These are phyloP conservation scores for Colletes collaris DNA, from an alignment of 2,888 invertebrate genomes.

Conservation along the genomic window DNA sequence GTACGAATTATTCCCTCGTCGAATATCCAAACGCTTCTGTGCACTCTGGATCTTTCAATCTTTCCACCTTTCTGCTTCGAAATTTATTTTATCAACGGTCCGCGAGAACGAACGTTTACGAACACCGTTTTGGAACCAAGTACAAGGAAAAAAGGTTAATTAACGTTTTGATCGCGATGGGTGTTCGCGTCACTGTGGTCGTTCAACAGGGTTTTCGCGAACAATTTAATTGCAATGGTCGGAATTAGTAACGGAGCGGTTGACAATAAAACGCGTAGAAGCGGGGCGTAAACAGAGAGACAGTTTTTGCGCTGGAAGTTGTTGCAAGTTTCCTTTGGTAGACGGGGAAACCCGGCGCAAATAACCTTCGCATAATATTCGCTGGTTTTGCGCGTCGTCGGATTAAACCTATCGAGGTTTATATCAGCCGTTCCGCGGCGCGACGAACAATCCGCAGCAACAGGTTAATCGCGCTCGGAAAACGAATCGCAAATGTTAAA, in stretches of 20 bases:
- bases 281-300: constrained; percentile 12
- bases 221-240: constrained; percentile 20
- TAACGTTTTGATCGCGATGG: no score
- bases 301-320: constrained; percentile 37
- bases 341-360: constrained; percentile 41
- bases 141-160: no score
- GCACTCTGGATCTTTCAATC: no score
- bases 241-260: constrained; percentile 4
- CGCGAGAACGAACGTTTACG: no score
- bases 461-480: constrained; percentile 64
- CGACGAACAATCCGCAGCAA: constrained; percentile 65
- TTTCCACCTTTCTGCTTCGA: no score
- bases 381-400: constrained; percentile 42
- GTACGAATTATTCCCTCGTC: no score
- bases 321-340: constrained; percentile 26
- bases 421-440: constrained; percentile 51
- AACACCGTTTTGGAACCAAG: no score
- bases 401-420: constrained; percentile 56
- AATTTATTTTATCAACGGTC: no score
- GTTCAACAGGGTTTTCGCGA: constrained; percentile 31
- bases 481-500: constrained; percentile 60
- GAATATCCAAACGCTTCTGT: no score
- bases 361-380: constrained; percentile 54
- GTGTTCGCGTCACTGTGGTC: not conserved
- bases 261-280: constrained; percentile 9